These are phyloP conservation scores for Pyralis farinalis DNA, from an alignment of 2,888 invertebrate species.

Conservation along the genomic window DNA sequence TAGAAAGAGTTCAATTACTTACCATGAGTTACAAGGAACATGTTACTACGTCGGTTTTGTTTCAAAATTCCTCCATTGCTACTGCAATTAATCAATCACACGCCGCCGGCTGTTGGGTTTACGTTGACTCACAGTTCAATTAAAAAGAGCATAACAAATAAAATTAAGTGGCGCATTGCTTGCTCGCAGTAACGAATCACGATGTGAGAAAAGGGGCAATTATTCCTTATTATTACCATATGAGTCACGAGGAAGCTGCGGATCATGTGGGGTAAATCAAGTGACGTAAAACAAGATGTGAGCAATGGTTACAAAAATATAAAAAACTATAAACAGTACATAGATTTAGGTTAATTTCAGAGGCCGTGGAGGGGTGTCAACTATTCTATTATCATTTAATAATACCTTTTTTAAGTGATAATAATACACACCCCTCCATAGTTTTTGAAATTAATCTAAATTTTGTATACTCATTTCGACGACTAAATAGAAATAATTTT, in stretches of 20 bases:
- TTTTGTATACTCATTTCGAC: no score
- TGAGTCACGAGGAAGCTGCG: conserved; percentile 43
- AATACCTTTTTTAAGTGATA: no score
- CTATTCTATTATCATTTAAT: no score
- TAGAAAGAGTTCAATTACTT: no score
- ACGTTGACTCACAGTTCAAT: conserved; percentile 59
- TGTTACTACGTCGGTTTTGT: conserved; percentile 11
- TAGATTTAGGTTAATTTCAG: no score
- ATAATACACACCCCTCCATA: no score
- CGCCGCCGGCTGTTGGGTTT: conserved; percentile 33
- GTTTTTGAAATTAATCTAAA: no score
- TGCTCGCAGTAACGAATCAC: conserved; percentile 64
- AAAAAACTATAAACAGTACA: no score
- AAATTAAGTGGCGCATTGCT: conserved; percentile 40
- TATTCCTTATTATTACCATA: conserved; percentile 61
- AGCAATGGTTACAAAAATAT: no score
- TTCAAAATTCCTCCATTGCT: conserved; percentile 36
- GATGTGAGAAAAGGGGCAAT: conserved; percentile 75
- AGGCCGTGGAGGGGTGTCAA: no score
- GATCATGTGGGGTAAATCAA: conserved; percentile 20
- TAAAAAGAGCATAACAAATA: conserved; percentile 62
- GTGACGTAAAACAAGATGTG: neutral
- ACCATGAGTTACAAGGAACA: no score
- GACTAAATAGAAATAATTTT: no score
- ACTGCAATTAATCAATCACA: conserved; percentile 41